Base-by-base conservation (phyloP, 2,888 invertebrate species). In the Yponomeuta cagnagella region DNA sequence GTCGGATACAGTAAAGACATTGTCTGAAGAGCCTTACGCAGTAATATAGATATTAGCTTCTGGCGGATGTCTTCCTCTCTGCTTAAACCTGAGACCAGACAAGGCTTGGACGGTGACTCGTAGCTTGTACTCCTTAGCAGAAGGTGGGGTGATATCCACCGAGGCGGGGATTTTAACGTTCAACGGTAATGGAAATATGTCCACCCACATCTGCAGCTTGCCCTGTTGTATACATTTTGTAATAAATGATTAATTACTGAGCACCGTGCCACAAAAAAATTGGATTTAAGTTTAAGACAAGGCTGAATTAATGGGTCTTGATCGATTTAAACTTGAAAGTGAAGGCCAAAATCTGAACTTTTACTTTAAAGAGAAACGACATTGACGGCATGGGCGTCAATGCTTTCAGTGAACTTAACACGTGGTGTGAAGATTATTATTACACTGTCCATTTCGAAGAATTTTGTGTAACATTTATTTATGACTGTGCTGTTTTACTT, bases 131-230 rank as follows among this genome's bases (percentile, higher is more conserved):
- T 58, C 52, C 5, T 58, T 58, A 58, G 15, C 15, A 1, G 52
- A 4, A 15, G 52, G 52, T 58, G 15, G 52, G 4, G 52, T 58
- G 52, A 58, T 58, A 15, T 58, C 52, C 12, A 58, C 52, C 15
- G 52, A 2, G 15, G 15, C 12, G 52, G 52, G 52, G 3, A 58
- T 58, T 15, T 58, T 58, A 2, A 15, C 15, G 52, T 58, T 58
- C 8, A 15, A 15, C 15, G 52, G 52, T 2, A 58, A 5, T 12
- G 52, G 52, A 58, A 58, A 58, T 58, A 98, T 94, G 82, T 98
- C 98, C 15, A 98, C 89, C 97, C 98, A 98, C 92, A 98, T 92
- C 83, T 97, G 97, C 70, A 98, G 82, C 89, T 97, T 97, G 4
- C 98, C 98, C 97, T 98, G 80, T 9, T 79, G 5, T 12, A 58